A percentile compares a stretch with the other conserved stretches of the same genome.
Evolutionary conservation across 2,888 invertebrate species (phyloP).

Genomic region (Pollenia angustigena): DNA sequence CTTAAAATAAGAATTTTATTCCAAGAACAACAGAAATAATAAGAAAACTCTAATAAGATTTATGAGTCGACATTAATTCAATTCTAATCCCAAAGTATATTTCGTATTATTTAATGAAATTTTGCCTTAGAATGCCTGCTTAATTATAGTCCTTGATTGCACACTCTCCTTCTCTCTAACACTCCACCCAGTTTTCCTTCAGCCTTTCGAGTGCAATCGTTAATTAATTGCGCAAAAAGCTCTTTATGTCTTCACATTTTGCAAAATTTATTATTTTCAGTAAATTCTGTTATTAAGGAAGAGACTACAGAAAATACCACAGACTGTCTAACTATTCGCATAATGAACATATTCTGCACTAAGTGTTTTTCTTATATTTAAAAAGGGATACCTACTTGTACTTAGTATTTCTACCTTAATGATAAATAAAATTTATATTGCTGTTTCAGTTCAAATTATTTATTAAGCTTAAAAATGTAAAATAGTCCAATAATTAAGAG

Average conservation of each 20-base stretch:
- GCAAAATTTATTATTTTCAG: conserved; percentile 66
- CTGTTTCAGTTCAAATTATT: conserved; percentile 32
- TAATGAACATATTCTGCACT: conserved; percentile 57
- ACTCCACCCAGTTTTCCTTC: conserved; percentile 4
- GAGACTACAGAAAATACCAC: not conserved
- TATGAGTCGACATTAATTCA: conserved; percentile 81
- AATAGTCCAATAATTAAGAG: conserved; percentile 23
- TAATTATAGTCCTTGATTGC: conserved; percentile 59
- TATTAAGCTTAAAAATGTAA: conserved; percentile 43
- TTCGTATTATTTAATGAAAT: conserved; percentile 66
- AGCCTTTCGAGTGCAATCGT: conserved; percentile 78
- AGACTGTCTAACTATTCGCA: not conserved
- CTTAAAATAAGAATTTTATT: conserved; percentile 52
- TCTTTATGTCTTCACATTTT: conserved; percentile 69
- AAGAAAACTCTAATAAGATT: conserved; percentile 78
- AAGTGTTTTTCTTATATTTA: conserved; percentile 16
- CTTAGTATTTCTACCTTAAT: conserved; percentile 44
- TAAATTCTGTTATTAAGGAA: conserved; percentile 54
- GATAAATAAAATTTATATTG: conserved; percentile 31
- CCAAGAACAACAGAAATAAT: conserved; percentile 24
- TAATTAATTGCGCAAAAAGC: conserved; percentile 80
- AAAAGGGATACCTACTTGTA: not conserved
- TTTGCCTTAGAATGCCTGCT: conserved; percentile 62
- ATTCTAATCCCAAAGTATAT: conserved; percentile 72
- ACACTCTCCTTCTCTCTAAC: conserved; percentile 19